Percentiles rank a stretch among this genome's conserved stretches.
phyloP scores from a whole-genome alignment of 2,888 invertebrate species.

The Pollenia angustigena region DNA sequence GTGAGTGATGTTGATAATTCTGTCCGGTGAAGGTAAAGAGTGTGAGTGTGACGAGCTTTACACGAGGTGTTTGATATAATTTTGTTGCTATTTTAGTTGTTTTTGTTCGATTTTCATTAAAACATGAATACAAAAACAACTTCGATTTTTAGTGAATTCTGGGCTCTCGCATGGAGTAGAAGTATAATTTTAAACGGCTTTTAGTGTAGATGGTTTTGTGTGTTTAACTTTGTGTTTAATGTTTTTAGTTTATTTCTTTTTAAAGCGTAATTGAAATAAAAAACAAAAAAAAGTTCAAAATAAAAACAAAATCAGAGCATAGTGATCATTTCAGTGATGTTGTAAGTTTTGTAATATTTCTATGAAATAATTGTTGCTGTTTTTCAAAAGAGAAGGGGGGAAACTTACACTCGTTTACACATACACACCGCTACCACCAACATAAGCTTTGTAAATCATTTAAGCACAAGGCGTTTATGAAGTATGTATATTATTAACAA shows the following conservation, averaged over 20 bases:
- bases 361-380: constrained; percentile 17
- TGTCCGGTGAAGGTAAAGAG: constrained; percentile 12
- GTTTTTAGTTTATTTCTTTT: constrained; percentile 21
- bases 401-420: background rate
- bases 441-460: constrained; percentile 8
- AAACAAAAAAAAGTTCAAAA: background rate
- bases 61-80: constrained; percentile 43
- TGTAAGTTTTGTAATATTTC: constrained; percentile 5
- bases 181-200: constrained; percentile 51
- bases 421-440: background rate
- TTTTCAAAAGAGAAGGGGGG: constrained; percentile 26
- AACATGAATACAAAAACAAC: constrained; percentile 65
- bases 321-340: constrained; percentile 40
- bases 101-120: constrained; percentile 63
- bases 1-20: constrained; percentile 58
- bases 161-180: constrained; percentile 72
- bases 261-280: constrained; percentile 18
- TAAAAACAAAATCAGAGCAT: constrained; percentile 31
- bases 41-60: constrained; percentile 60
- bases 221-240: background rate
- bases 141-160: constrained; percentile 75
- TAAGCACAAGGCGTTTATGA: constrained; percentile 14
- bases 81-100: constrained; percentile 35
- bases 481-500: constrained; percentile 40
- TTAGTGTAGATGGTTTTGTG: constrained; percentile 43